Evolutionary conservation across 2,113 vertebrate species (phyloP), one percentile per base, ranked within the genome.

Genomic region (Hippocampus barbouri): DNA sequence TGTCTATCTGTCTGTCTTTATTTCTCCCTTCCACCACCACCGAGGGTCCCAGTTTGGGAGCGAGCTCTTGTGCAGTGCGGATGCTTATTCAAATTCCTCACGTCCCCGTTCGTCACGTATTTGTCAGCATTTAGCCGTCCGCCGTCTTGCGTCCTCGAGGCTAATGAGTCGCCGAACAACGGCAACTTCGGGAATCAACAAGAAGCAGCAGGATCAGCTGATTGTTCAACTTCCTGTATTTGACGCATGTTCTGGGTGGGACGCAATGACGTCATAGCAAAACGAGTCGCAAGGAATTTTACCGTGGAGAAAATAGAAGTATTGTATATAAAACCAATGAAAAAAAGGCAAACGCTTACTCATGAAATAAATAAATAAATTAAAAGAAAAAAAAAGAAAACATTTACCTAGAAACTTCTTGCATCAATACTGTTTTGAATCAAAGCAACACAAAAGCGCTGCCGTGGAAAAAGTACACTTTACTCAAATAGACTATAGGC

Each of bases 131-230:
- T 40, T 60, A 38, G 74, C 56, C 66, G 71, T 41, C 79, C 76
- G 8, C 64, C 40, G 76, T 54, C 78, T 81, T 78, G 70, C 67
- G 67, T 27, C 40, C 59, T 71, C 57, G 43, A 59, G 9, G 66
- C 70, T 68, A 43, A 77, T 21, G 77, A 45, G 75, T 72, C 68
- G 81, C 75, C 83, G 69, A 85, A 85, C 80, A 81, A 85, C 88
- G 41, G 82, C 83, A 89, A 92, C 89, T 92, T 90, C 86, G 61
- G 79, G 73, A 80, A 91, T 87, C 89, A 91, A 91, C 89, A 91
- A 90, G 90, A 89, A 75, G 83, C 90, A 90, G 78, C 82, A 59
- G 74, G 64, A 90, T 92, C 93, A 94, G 92, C 93, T 94, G 93
- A 91, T 92, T 56, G 63, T 74, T 86, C 86, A 21, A 90, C 90